phyloP scores from a whole-genome alignment of 2,888 invertebrate genomes.

The Dolomedes plantarius region DNA sequence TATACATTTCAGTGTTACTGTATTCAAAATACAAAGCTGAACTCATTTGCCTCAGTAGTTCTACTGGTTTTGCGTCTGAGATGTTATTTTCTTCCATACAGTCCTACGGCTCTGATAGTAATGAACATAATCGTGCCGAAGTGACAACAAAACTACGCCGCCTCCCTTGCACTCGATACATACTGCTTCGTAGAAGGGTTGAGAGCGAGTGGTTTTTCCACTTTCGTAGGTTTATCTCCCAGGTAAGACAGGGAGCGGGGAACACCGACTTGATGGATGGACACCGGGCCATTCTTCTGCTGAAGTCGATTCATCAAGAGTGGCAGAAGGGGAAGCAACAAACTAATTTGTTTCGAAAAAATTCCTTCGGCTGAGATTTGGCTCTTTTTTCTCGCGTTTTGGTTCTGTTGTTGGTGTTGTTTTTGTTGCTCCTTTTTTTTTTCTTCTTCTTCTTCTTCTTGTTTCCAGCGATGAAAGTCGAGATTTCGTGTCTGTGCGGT shows the following conservation, averaged over 20 bases:
- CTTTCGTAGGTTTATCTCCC: neutral
- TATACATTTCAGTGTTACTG: no score
- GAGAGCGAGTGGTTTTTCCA: neutral
- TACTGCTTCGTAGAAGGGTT: constrained; percentile 11
- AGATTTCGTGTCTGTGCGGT: neutral
- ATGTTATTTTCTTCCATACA: no score
- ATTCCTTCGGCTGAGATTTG: neutral
- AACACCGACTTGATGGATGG: constrained; percentile 36
- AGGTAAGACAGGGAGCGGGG: constrained; percentile 54
- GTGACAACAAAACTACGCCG: neutral
- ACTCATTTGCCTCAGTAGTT: no score
- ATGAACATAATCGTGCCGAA: neutral
- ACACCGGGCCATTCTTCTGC: constrained; percentile 18
- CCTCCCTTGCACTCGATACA: neutral
- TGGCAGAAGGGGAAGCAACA: constrained; percentile 41
- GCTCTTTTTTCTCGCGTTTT: neutral
- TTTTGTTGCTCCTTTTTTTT: neutral
- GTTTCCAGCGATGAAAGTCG: neutral
- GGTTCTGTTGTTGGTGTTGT: neutral
- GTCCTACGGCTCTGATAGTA: no score
- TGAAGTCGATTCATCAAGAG: constrained; percentile 65
- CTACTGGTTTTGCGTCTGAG: no score
- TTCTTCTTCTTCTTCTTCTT: neutral
- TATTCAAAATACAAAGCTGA: no score
- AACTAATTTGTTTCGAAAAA: constrained; percentile 55